Conservation (phyloP, 2,888 invertebrate species). For the Magallana nippona region DNA sequence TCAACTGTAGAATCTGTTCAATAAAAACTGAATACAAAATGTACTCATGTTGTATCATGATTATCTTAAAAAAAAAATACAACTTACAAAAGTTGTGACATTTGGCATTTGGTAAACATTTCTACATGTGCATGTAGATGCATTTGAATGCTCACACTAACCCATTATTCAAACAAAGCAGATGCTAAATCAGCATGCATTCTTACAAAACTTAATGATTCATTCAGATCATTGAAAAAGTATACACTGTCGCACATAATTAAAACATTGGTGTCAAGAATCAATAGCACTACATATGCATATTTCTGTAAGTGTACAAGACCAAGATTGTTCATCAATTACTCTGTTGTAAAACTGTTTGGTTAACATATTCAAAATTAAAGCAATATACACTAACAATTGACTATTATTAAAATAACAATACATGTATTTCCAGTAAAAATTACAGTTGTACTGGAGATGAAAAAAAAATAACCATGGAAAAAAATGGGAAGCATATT, state of each 20-base stretch:
- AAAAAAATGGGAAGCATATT: slow-evolving; percentile 10
- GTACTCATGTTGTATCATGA: too few species aligned
- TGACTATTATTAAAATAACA: background rate
- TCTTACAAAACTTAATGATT: background rate
- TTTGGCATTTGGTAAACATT: too few species aligned
- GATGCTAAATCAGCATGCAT: background rate
- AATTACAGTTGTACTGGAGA: background rate
- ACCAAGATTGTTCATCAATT: background rate
- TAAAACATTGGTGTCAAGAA: background rate
- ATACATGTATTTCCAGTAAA: slow-evolving; percentile 14
- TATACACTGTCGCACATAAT: background rate
- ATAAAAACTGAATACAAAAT: too few species aligned
- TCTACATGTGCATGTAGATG: too few species aligned
- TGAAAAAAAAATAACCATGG: background rate
- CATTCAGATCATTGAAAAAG: slow-evolving; percentile 5
- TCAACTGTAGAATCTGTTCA: too few species aligned
- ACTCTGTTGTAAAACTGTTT: background rate
- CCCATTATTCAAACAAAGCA: too few species aligned
- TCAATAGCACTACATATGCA: background rate
- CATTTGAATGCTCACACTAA: too few species aligned
- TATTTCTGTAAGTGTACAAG: background rate
- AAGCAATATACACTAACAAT: background rate
- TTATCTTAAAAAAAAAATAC: too few species aligned
- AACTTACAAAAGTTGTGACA: too few species aligned
- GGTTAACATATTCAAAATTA: slow-evolving; percentile 5